A percentile compares a stretch with the other conserved stretches of the same genome.
Evolutionary conservation across 2,113 vertebrate species (phyloP).

Genomic region (Clarias gariepinus): DNA sequence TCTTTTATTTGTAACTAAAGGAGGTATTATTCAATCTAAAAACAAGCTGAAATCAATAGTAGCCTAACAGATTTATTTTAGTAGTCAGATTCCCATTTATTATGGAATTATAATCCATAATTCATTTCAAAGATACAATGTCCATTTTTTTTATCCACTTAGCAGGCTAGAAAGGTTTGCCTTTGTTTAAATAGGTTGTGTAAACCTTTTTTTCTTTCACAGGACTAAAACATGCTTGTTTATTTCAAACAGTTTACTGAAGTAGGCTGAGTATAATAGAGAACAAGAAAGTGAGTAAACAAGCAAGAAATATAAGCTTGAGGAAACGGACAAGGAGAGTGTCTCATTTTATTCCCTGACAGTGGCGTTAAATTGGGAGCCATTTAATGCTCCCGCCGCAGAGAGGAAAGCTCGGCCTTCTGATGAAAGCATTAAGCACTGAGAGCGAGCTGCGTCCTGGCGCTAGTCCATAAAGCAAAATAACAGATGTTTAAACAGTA

Average conservation of each 20-base stretch:
- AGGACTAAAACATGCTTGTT: background rate
- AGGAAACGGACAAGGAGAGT: conserved; percentile 48
- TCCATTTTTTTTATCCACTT: background rate
- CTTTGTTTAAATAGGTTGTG: background rate
- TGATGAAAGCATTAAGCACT: conserved; percentile 71
- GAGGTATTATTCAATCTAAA: background rate
- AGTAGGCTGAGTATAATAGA: background rate
- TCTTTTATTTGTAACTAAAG: background rate
- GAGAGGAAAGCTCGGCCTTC: conserved; percentile 47
- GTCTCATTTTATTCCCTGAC: conserved; percentile 61
- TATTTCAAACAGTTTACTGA: background rate
- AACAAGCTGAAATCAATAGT: background rate
- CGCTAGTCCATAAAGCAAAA: conserved; percentile 72
- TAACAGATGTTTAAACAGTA: conserved; percentile 77
- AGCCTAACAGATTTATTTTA: background rate
- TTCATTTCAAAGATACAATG: background rate
- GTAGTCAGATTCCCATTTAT: background rate
- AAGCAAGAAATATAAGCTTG: conserved; percentile 26
- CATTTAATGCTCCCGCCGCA: conserved; percentile 61
- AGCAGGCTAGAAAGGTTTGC: too few species aligned
- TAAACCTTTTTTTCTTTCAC: background rate
- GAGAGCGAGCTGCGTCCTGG: conserved; percentile 64
- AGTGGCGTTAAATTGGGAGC: conserved; percentile 64
- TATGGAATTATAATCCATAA: too few species aligned
- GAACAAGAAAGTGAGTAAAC: background rate